A percentile compares a stretch with the other conserved stretches of the same genome.
These are phyloP conservation scores for Actinemys pallida DNA, from an alignment of 2,113 vertebrate genomes.

Conservation along the genomic window DNA sequence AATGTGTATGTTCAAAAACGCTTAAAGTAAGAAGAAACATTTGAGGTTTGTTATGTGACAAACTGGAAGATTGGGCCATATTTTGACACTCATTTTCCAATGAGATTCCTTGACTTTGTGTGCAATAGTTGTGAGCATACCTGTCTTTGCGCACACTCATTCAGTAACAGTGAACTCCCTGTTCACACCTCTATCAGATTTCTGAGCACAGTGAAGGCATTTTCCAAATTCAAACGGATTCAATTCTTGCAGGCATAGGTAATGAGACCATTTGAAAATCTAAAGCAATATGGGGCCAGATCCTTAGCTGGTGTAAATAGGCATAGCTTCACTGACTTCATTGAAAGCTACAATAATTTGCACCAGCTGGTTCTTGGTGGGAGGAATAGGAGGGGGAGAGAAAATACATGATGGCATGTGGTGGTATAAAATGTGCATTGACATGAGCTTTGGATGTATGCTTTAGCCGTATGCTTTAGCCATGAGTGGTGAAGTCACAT, in stretches of 20 bases:
- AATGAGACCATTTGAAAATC: neutral
- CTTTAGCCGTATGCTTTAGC: neutral
- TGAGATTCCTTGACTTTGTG: neutral
- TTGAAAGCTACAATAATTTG: neutral
- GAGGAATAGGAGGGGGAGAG: neutral
- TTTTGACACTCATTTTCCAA: neutral
- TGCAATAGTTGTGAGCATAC: neutral
- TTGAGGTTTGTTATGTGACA: neutral
- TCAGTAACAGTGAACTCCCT: neutral
- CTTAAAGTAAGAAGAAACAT: neutral
- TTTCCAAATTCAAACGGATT: neutral
- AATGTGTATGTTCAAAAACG: neutral
- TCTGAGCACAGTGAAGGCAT: neutral
- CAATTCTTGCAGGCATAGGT: neutral
- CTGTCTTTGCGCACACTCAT: accelerated
- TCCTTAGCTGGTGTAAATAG: neutral
- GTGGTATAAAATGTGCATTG: neutral
- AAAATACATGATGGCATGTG: neutral
- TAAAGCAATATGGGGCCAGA: accelerated
- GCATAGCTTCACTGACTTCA: neutral
- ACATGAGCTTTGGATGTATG: neutral
- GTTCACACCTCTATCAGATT: neutral
- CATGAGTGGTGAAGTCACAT: accelerated
- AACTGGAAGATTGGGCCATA: neutral
- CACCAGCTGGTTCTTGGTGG: neutral